phyloP scores from a whole-genome alignment of 1,140 invertebrate genomes.

The Leptinotarsa defecta region DNA sequence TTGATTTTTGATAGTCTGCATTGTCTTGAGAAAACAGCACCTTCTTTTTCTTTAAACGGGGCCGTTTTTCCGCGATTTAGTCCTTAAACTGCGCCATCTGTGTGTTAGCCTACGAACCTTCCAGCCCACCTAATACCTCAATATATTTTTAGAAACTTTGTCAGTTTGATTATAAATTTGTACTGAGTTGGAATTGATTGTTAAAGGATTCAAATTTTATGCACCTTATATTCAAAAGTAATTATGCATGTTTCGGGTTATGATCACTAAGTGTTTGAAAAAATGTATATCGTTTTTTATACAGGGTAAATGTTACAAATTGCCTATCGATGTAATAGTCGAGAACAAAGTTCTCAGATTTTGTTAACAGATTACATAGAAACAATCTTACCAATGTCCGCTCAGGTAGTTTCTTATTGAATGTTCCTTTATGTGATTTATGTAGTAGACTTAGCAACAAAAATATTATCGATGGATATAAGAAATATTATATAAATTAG shows the following conservation, averaged over 20 bases:
- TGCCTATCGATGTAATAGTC: background rate
- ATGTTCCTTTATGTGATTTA: background rate
- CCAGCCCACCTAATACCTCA: too few relatives aligned
- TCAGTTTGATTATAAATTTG: background rate
- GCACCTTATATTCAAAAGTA: background rate
- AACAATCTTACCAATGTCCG: background rate
- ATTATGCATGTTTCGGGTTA: background rate
- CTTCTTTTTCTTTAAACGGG: too few relatives aligned
- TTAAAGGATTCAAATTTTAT: background rate
- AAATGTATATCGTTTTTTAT: background rate
- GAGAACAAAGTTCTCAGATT: background rate
- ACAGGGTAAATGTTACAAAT: background rate
- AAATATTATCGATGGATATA: too few relatives aligned
- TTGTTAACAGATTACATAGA: too few relatives aligned
- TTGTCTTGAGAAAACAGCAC: too few relatives aligned
- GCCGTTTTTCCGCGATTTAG: too few relatives aligned
- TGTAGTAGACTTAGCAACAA: too few relatives aligned
- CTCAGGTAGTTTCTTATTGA: conserved; percentile 1
- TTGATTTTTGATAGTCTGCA: too few relatives aligned
- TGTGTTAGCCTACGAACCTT: too few relatives aligned
- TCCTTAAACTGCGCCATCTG: too few relatives aligned
- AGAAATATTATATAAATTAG: too few relatives aligned
- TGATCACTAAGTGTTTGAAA: background rate
- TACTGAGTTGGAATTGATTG: conserved; percentile 6
- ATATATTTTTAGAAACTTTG: background rate